Evolutionary conservation across 2,113 vertebrate species (phyloP).

Genomic region (Paracanthobrama guichenoti): DNA sequence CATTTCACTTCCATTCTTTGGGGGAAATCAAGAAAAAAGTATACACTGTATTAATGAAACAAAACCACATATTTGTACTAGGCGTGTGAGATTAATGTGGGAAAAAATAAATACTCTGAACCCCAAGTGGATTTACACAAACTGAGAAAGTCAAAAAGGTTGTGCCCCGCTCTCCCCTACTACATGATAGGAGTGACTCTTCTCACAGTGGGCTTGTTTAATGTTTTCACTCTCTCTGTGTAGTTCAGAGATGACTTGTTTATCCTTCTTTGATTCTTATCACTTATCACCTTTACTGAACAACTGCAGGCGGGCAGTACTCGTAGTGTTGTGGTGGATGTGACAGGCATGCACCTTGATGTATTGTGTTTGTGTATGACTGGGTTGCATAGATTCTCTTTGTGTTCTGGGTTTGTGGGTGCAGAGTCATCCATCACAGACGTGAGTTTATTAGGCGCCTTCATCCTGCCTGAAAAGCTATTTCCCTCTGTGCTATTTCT

Average conservation of each 20-base stretch:
- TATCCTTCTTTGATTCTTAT: constrained; percentile 15
- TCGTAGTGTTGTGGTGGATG: constrained; percentile 35
- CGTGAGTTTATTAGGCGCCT: constrained; percentile 46
- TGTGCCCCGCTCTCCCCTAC: too few relatives aligned
- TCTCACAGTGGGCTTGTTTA: neutral
- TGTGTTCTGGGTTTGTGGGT: constrained; percentile 42
- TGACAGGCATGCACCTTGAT: constrained; percentile 42
- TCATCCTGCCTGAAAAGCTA: constrained; percentile 35
- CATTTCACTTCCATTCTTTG: too few relatives aligned
- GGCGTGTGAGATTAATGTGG: too few relatives aligned
- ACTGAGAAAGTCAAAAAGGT: too few relatives aligned
- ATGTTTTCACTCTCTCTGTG: neutral
- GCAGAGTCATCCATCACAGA: constrained; percentile 46
- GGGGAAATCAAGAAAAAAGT: too few relatives aligned
- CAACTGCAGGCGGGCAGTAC: constrained; percentile 13
- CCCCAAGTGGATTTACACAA: too few relatives aligned
- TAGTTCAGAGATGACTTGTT: neutral
- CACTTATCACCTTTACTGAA: constrained; percentile 23
- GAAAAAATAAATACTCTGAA: too few relatives aligned
- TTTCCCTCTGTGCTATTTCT: constrained; percentile 42
- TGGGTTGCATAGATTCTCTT: constrained; percentile 33
- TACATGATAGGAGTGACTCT: neutral
- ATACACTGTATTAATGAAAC: too few relatives aligned
- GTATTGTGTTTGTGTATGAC: constrained; percentile 50
- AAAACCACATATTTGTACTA: too few relatives aligned